These are phyloP conservation scores for Cynocephalus volans DNA, from an alignment of 2,113 vertebrate genomes.

Conservation along the genomic window DNA sequence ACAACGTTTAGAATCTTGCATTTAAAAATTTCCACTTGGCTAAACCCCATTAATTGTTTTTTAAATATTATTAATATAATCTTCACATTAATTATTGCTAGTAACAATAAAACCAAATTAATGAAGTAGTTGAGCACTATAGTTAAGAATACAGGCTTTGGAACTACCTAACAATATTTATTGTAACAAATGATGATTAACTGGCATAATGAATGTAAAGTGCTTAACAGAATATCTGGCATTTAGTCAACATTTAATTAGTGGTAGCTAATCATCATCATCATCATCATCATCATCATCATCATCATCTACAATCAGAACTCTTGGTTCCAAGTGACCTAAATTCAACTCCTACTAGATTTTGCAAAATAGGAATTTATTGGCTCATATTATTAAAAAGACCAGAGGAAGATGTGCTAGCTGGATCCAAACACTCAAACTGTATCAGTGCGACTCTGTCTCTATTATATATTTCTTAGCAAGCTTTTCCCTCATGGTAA, in stretches of 20 bases:
- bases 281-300: neutral
- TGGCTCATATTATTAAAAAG: neutral
- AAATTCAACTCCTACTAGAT: constrained; percentile 2
- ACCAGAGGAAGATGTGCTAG: neutral
- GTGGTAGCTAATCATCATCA: neutral
- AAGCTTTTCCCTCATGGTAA: neutral
- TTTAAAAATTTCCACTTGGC: constrained; percentile 6
- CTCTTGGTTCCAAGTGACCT: constrained; percentile 17
- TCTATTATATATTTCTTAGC: neutral
- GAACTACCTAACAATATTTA: constrained; percentile 14
- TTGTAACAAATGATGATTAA: constrained; percentile 23
- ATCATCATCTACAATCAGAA: neutral
- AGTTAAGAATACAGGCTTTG: constrained; percentile 16
- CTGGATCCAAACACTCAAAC: neutral
- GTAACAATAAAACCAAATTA: constrained; percentile 39
- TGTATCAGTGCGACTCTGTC: neutral
- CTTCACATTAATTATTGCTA: neutral
- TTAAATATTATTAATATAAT: constrained; percentile 36
- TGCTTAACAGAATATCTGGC: neutral
- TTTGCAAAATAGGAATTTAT: constrained; percentile 34
- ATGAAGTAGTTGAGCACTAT: neutral
- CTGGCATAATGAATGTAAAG: constrained; percentile 12
- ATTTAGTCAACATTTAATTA: neutral
- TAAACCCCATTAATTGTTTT: neutral
- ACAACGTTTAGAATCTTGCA: neutral